Conservation (phyloP, 2,797 vertebrate species). For the Peromyscus melanophrys region DNA sequence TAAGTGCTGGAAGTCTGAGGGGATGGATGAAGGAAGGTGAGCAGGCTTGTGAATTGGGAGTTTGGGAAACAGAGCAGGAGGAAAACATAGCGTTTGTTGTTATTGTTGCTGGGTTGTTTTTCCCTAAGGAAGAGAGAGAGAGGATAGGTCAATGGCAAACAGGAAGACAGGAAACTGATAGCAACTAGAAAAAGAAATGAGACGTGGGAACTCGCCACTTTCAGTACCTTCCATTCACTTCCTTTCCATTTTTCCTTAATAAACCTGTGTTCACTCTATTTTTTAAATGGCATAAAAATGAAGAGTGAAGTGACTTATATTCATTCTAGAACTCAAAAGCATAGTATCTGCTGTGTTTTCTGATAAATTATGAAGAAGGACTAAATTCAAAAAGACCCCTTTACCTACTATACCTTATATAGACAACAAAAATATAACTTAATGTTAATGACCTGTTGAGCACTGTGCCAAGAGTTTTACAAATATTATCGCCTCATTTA, state of each 20-base stretch:
- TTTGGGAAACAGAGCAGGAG: background rate
- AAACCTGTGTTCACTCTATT: background rate
- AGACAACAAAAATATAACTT: background rate
- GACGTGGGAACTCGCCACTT: background rate
- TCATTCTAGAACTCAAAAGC: background rate
- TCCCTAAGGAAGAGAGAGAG: background rate
- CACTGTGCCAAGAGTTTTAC: background rate
- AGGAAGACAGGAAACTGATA: slow-evolving; percentile 5
- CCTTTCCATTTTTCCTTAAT: background rate
- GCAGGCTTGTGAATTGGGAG: background rate
- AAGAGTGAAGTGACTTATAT: background rate
- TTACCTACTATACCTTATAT: background rate
- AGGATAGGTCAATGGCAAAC: background rate
- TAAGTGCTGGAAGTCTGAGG: background rate
- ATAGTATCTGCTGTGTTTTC: background rate
- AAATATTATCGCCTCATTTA: background rate
- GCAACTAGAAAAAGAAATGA: background rate
- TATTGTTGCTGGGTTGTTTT: background rate
- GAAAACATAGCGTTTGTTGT: background rate
- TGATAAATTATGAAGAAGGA: background rate
- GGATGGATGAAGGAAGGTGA: background rate
- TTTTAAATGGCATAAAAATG: background rate
- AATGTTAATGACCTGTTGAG: background rate
- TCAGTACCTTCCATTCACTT: background rate
- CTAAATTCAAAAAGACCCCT: background rate